Evolutionary conservation across 2,797 vertebrate genomes (phyloP).

Genomic region (Pangasius mekongensis): DNA sequence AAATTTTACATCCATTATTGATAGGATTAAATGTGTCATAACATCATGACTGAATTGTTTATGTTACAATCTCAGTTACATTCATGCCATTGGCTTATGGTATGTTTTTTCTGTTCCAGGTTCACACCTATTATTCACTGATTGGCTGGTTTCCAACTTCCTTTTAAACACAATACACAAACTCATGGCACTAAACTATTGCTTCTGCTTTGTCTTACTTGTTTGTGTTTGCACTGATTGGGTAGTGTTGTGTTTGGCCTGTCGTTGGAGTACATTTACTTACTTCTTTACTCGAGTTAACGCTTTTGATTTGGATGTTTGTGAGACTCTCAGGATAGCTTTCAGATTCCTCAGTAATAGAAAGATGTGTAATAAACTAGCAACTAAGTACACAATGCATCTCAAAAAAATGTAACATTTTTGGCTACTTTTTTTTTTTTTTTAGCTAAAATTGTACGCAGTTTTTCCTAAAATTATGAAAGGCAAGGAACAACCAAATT

Average conservation of each 20-base stretch:
- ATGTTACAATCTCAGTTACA: background rate
- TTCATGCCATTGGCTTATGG: background rate
- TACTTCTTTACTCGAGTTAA: conserved; percentile 14
- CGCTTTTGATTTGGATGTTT: conserved; percentile 22
- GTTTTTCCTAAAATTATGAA: background rate
- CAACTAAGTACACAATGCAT: background rate
- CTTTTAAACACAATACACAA: background rate
- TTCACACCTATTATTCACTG: background rate
- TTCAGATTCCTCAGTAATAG: background rate
- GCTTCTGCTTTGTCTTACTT: conserved; percentile 14
- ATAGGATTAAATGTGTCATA: background rate
- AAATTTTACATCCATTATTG: too few relatives aligned
- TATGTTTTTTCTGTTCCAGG: background rate
- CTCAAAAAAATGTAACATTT: background rate
- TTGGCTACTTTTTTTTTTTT: background rate
- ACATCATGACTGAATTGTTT: background rate
- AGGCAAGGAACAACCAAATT: background rate
- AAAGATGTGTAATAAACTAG: background rate
- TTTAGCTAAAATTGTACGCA: background rate
- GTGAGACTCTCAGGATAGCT: background rate
- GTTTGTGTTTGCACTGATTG: conserved; percentile 8
- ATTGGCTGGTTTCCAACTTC: conserved; percentile 11
- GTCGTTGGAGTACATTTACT: conserved; percentile 22
- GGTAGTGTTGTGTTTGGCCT: background rate
- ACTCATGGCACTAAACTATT: background rate